Evolutionary conservation across 2,797 vertebrate genomes (phyloP).

Genomic region (Dendrocincla fuliginosa): DNA sequence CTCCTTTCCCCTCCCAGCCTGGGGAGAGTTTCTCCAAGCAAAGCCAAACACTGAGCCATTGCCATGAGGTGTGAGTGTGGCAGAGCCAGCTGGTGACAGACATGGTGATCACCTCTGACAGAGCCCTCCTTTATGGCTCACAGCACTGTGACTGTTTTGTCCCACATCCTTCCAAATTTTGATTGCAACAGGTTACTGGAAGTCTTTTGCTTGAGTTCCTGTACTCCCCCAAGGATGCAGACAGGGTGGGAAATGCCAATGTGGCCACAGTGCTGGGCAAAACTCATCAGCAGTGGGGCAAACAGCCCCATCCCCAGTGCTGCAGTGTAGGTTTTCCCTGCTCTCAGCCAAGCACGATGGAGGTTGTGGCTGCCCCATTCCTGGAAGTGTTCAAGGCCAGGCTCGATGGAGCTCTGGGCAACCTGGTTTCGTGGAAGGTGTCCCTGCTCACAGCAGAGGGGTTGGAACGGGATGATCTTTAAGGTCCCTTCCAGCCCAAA

Average conservation of each 20-base stretch:
- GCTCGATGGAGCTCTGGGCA: not conserved
- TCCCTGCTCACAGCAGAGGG: not conserved
- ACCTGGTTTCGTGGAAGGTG: not conserved
- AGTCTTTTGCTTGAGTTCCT: not conserved
- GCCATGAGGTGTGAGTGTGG: not conserved
- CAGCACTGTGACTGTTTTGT: not conserved
- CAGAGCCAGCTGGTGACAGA: not conserved
- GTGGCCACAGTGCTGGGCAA: not conserved
- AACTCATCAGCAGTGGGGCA: not conserved
- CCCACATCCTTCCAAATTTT: not conserved
- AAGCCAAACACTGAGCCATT: not conserved
- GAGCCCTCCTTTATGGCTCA: not conserved
- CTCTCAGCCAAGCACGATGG: accelerated
- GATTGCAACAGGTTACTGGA: not conserved
- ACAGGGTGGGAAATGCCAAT: not conserved
- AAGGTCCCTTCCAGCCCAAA: not conserved
- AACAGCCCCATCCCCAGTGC: not conserved
- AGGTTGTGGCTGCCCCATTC: not conserved
- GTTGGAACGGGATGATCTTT: not conserved
- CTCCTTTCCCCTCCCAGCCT: not conserved
- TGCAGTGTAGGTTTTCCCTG: not conserved
- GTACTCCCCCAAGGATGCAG: not conserved
- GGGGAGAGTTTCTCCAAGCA: not conserved
- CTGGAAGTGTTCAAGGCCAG: not conserved
- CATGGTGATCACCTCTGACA: not conserved